These are phyloP conservation scores for Hyles euphorbiae DNA, from an alignment of 1,140 invertebrate genomes.

Conservation along the genomic window DNA sequence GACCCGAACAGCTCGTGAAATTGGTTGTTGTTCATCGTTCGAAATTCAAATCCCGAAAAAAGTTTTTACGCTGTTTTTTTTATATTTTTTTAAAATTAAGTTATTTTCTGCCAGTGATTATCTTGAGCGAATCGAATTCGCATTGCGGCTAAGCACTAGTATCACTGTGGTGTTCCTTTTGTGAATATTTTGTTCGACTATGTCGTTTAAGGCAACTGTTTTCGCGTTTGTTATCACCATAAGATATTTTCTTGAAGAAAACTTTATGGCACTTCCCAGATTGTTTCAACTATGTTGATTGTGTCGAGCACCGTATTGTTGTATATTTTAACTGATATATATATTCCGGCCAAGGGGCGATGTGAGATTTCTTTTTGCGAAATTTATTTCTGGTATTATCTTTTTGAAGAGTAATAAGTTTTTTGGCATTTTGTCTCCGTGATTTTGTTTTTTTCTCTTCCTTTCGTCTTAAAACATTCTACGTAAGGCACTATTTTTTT, in stretches of 20 bases:
- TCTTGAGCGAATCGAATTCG: conserved; percentile 57
- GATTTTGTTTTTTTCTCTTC: conserved; percentile 41
- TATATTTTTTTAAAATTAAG: conserved; percentile 11
- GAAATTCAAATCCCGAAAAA: conserved; percentile 40
- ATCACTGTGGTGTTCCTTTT: conserved; percentile 45
- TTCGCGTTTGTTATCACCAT: conserved; percentile 37
- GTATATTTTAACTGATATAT: conserved; percentile 60
- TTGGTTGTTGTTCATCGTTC: conserved; percentile 66
- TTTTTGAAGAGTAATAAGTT: conserved; percentile 70
- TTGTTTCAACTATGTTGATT: conserved; percentile 58
- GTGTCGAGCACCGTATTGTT: conserved; percentile 35
- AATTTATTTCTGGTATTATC: conserved; percentile 70
- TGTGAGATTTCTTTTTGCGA: conserved; percentile 69
- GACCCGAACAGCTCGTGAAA: conserved; percentile 72
- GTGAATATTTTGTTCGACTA: conserved; percentile 45
- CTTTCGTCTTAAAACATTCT: conserved; percentile 54
- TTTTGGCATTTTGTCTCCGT: conserved; percentile 73
- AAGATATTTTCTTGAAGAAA: conserved; percentile 54
- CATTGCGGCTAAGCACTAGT: conserved; percentile 55
- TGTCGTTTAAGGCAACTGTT: conserved; percentile 64
- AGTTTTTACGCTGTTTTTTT: conserved; percentile 3
- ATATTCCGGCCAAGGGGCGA: conserved; percentile 63
- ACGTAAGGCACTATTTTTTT: conserved; percentile 62
- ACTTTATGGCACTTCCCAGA: conserved; percentile 55
- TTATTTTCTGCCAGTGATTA: conserved; percentile 25